phyloP scores from a whole-genome alignment of 2,113 vertebrate species.

The Oenanthe melanoleuca region DNA sequence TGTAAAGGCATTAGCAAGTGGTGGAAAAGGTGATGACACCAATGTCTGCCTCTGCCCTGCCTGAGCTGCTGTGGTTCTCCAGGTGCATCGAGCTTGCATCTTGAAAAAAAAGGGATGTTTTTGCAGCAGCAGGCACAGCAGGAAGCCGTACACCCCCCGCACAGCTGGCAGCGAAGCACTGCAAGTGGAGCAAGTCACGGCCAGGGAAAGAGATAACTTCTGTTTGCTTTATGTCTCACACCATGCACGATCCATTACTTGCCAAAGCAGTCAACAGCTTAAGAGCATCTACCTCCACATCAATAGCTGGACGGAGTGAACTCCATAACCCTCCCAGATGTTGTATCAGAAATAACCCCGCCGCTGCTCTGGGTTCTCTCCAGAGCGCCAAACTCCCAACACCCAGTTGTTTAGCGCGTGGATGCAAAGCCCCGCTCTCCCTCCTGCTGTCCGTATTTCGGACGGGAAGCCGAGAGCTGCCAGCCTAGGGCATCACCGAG shows the following conservation, averaged over 20 bases:
- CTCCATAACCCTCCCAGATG: fast-evolving
- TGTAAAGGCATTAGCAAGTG: neutral
- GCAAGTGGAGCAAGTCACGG: fast-evolving
- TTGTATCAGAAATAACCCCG: neutral
- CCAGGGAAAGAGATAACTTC: neutral
- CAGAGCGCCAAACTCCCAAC: neutral
- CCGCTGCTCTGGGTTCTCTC: fast-evolving
- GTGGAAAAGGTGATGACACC: neutral
- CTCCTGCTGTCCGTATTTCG: fast-evolving
- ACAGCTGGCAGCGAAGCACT: neutral
- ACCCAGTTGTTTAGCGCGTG: fast-evolving
- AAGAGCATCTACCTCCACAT: neutral
- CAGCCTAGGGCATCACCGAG: neutral
- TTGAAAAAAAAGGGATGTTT: neutral
- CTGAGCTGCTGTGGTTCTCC: neutral
- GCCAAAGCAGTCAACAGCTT: neutral
- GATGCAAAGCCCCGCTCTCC: no score
- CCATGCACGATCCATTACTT: neutral
- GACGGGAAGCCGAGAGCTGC: neutral
- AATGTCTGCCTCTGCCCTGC: neutral
- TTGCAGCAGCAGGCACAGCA: neutral
- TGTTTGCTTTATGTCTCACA: neutral
- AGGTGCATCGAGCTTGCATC: neutral
- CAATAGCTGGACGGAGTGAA: fast-evolving
- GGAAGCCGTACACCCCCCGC: fast-evolving